These are phyloP conservation scores for Strongylocentrotus purpuratus DNA, from an alignment of 35 echinoderm and acorn worm genomes.

Conservation along the genomic window DNA sequence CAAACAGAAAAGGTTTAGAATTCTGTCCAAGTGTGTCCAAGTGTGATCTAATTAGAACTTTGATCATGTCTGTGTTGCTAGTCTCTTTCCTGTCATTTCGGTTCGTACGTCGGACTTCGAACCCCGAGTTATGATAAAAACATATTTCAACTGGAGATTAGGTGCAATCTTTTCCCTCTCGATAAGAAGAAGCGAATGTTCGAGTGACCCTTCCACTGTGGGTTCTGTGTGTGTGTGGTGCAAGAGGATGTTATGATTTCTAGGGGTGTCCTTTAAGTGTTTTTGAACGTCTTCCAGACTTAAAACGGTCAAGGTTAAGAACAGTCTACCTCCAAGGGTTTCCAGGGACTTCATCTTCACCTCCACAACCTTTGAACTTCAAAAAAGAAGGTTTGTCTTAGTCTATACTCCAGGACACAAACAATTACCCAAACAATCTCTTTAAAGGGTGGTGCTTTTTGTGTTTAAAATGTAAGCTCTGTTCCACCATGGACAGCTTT, in stretches of 20 bases:
- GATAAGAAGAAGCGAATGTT: not conserved
- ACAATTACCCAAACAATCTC: not conserved
- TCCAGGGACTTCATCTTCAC: constrained; percentile 26
- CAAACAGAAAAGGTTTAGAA: not conserved
- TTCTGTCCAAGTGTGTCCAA: not conserved
- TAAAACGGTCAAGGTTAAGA: constrained; percentile 39
- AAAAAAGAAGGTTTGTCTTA: not conserved
- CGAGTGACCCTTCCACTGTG: not conserved
- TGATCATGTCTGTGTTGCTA: constrained; percentile 28
- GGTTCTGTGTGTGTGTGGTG: not conserved
- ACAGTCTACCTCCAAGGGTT: not conserved
- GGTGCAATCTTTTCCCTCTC: not conserved
- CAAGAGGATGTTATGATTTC: not conserved
- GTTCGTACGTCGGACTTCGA: not conserved
- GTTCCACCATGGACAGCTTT: not conserved
- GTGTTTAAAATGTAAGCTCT: not conserved
- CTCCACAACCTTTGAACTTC: constrained; percentile 31
- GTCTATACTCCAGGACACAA: not conserved
- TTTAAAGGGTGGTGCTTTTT: not conserved
- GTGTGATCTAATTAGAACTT: constrained; percentile 53
- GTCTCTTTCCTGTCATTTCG: not conserved
- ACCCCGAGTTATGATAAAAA: constrained; percentile 39
- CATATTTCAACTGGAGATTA: constrained; percentile 32
- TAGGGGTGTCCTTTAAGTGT: not conserved
- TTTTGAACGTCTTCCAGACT: not conserved